Evolutionary conservation across 2,113 vertebrate species (phyloP).

Genomic region (Thamnaconus septentrionalis): DNA sequence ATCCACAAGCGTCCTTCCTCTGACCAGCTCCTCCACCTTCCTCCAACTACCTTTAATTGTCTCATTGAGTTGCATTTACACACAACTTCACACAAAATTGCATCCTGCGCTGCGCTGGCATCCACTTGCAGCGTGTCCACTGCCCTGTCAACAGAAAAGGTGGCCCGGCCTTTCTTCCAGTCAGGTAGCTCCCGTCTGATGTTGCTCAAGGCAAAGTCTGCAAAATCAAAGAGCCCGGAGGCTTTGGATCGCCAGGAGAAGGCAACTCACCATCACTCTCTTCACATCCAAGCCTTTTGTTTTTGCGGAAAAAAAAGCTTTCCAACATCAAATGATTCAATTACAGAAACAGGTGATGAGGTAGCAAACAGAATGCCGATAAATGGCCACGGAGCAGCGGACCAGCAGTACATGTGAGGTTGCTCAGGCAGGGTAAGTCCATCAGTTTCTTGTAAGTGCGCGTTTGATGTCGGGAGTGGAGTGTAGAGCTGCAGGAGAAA

Average conservation of each 20-base stretch:
- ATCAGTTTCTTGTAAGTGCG: background rate
- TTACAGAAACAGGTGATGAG: conserved; percentile 22
- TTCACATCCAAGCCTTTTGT: conserved; percentile 21
- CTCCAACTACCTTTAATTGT: background rate
- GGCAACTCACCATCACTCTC: conserved; percentile 2
- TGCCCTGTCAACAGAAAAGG: background rate
- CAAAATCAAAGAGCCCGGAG: conserved; percentile 47
- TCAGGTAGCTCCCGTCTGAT: too few relatives aligned
- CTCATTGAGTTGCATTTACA: background rate
- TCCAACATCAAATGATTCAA: conserved; percentile 51
- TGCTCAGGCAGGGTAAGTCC: conserved; percentile 9
- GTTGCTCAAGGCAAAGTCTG: background rate
- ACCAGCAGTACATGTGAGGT: background rate
- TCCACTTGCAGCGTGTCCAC: background rate
- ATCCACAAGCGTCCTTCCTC: background rate
- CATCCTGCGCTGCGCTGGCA: conserved; percentile 3
- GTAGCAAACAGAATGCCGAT: conserved; percentile 4
- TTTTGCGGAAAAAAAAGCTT: conserved; percentile 16
- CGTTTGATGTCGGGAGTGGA: background rate
- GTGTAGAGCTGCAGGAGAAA: background rate
- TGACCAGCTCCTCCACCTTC: conserved; percentile 2
- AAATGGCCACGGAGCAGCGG: background rate
- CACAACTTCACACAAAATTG: background rate
- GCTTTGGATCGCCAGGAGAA: conserved; percentile 10
- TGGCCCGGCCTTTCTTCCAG: background rate